These are phyloP conservation scores for Upupa epops DNA, from an alignment of 2,113 vertebrate genomes.

Conservation along the genomic window DNA sequence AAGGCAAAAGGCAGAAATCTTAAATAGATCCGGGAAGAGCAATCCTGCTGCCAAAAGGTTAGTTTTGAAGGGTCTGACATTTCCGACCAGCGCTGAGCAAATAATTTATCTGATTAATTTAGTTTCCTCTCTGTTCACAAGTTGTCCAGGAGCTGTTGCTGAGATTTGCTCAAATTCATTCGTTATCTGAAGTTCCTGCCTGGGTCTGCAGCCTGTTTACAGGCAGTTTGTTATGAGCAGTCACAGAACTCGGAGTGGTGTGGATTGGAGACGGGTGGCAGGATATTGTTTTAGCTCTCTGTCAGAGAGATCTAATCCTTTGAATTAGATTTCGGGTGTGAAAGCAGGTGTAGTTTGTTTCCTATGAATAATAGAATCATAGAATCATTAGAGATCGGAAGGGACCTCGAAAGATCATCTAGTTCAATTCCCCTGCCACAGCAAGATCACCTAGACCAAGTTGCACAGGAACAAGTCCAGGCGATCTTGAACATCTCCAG, in stretches of 20 bases:
- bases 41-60: conserved; percentile 55
- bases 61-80: conserved; percentile 62
- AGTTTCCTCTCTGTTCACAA: conserved; percentile 15
- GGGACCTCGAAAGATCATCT: too few species aligned
- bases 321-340: not conserved
- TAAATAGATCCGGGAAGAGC: conserved; percentile 35
- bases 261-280: not conserved
- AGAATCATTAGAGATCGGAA: too few species aligned
- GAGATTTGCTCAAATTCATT: conserved; percentile 59
- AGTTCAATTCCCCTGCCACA: too few species aligned
- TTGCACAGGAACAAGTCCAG: too few species aligned
- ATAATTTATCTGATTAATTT: conserved; percentile 69
- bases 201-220: conserved; percentile 10
- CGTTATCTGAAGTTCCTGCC: conserved; percentile 43
- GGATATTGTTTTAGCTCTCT: conserved; percentile 22
- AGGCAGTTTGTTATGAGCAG: not conserved
- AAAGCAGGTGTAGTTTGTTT: not conserved
- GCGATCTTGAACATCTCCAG: too few species aligned
- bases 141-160: conserved; percentile 33
- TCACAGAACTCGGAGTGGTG: not conserved
- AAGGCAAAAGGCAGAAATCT: conserved; percentile 55
- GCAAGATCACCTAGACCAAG: too few species aligned
- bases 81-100: conserved; percentile 50
- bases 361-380: not conserved
- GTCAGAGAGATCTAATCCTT: not conserved